phyloP scores from a whole-genome alignment of 2,888 invertebrate species.

The Pollenia griseotomentosa region DNA sequence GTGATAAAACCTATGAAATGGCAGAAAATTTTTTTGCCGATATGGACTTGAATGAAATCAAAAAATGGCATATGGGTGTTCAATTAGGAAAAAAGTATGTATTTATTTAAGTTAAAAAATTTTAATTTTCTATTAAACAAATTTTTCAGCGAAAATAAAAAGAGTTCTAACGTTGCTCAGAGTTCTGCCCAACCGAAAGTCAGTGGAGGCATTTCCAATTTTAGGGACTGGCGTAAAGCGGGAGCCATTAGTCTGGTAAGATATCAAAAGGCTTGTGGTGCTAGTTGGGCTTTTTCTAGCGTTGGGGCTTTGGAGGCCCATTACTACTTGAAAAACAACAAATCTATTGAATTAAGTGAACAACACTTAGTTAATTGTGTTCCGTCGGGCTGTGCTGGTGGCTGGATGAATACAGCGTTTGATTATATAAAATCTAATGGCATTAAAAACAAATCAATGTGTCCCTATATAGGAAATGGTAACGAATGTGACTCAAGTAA shows the following conservation, averaged over 20 bases:
- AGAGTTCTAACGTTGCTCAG: background rate
- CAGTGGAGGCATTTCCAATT: background rate
- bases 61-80: conserved; percentile 46
- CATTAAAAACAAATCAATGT: conserved; percentile 80
- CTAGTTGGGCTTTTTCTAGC: conserved; percentile 97
- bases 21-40: conserved; percentile 36
- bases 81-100: conserved; percentile 31
- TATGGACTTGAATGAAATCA: conserved; percentile 43
- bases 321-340: conserved; percentile 91
- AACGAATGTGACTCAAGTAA: conserved; percentile 88
- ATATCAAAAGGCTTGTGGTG: conserved; percentile 95
- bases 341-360: conserved; percentile 94
- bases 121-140: conserved; percentile 73
- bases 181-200: no score
- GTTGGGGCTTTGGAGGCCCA: conserved; percentile 96
- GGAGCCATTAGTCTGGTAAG: conserved; percentile 96
- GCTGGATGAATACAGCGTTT: conserved; percentile 91
- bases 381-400: conserved; percentile 93
- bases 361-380: conserved; percentile 97
- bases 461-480: conserved; percentile 93
- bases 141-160: conserved; percentile 19
- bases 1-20: conserved; percentile 25
- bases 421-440: conserved; percentile 91
- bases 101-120: background rate
- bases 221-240: conserved; percentile 90